These are phyloP conservation scores for Eristalis intricaria DNA, from an alignment of 2,888 invertebrate genomes.

Conservation along the genomic window DNA sequence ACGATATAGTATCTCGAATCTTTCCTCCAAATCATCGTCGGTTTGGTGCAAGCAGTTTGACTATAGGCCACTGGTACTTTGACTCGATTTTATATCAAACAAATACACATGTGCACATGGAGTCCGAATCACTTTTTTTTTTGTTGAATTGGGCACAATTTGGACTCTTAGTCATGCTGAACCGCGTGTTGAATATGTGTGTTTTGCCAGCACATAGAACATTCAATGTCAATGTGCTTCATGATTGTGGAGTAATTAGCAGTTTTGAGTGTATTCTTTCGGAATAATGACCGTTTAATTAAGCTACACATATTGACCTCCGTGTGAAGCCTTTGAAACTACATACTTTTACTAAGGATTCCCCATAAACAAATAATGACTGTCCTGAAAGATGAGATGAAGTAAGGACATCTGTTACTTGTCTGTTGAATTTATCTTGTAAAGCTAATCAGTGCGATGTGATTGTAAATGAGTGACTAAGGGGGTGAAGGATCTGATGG, in stretches of 20 bases:
- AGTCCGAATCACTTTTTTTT: not conserved
- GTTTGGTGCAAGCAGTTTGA: slow-evolving; percentile 2
- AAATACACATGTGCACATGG: not conserved
- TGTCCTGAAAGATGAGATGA: not conserved
- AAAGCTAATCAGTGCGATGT: not conserved
- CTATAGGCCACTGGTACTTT: not conserved
- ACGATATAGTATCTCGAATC: not conserved
- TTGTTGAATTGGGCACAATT: not conserved
- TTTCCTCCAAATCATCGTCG: not conserved
- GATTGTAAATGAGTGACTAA: not conserved
- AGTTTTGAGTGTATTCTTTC: not conserved
- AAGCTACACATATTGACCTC: not conserved
- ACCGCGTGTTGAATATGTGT: not conserved
- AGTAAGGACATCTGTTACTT: not conserved
- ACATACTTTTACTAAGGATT: not conserved
- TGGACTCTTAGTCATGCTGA: not conserved
- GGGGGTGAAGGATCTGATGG: not conserved
- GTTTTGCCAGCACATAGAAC: not conserved
- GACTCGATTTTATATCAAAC: not conserved
- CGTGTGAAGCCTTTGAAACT: not conserved
- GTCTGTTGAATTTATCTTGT: not conserved
- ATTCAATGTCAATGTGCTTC: not conserved
- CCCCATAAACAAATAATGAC: not conserved
- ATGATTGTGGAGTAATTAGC: not conserved
- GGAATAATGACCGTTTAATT: not conserved